phyloP scores from a whole-genome alignment of 2,113 vertebrate species.

The Sturnira hondurensis region DNA sequence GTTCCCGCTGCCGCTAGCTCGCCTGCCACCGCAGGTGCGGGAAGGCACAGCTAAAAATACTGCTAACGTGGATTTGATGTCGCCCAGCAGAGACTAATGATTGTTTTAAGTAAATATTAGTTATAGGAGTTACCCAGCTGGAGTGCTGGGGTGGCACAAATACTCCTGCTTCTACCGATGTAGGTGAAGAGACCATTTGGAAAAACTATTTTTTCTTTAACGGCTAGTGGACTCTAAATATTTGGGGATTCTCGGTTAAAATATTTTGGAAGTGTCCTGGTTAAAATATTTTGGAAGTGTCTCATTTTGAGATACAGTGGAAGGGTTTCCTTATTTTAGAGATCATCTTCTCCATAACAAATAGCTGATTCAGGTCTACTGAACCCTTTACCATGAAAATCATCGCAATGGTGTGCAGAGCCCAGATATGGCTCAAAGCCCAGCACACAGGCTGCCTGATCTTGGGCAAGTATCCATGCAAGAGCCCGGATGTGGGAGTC shows the following conservation, averaged over 20 bases:
- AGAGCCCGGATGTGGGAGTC: background rate
- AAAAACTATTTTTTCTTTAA: slow-evolving; percentile 9
- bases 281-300: background rate
- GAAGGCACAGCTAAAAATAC: slow-evolving; percentile 62
- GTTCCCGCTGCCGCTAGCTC: background rate
- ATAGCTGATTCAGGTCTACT: background rate
- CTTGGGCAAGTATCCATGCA: background rate
- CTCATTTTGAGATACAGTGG: background rate
- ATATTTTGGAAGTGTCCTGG: background rate
- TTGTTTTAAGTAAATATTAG: slow-evolving; percentile 77
- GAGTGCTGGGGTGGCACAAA: slow-evolving; percentile 16
- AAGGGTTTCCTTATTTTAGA: background rate
- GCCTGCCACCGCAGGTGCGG: slow-evolving; percentile 60
- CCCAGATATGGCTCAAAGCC: background rate
- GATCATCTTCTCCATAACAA: background rate
- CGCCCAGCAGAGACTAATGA: slow-evolving; percentile 74
- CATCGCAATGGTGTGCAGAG: background rate
- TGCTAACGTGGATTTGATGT: slow-evolving; percentile 61
- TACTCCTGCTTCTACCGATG: background rate
- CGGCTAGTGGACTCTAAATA: background rate
- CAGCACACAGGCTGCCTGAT: background rate
- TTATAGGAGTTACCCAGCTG: slow-evolving; percentile 62
- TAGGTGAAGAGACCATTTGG: background rate
- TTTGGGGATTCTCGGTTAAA: background rate
- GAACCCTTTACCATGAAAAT: background rate